A percentile compares a stretch with the other conserved stretches of the same genome.
phyloP scores from a whole-genome alignment of 2,888 invertebrate species.

The Sarcophaga rosellei region DNA sequence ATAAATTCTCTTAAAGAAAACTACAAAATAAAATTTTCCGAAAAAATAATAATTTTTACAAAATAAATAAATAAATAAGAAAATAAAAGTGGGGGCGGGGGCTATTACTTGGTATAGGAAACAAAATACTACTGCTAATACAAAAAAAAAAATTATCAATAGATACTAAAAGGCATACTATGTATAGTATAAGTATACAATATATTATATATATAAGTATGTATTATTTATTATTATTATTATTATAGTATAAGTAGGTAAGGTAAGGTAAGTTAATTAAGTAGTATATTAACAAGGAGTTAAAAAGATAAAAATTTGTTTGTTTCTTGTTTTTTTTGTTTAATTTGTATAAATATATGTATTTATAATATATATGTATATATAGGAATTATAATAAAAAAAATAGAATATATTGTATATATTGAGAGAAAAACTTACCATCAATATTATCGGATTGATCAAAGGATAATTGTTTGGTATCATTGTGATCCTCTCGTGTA shows the following conservation, averaged over 20 bases:
- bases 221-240: neutral
- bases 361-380: conserved; percentile 8
- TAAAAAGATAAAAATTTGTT: conserved; percentile 48
- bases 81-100: conserved; percentile 7
- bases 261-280: conserved; percentile 36
- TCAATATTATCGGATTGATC: conserved; percentile 89
- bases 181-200: neutral
- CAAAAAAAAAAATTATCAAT: conserved; percentile 27
- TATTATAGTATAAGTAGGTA: neutral
- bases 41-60: conserved; percentile 46
- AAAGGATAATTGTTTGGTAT: conserved; percentile 83
- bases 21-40: conserved; percentile 13
- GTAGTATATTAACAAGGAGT: conserved; percentile 61
- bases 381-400: conserved; percentile 26
- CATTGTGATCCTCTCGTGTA: conserved; percentile 83
- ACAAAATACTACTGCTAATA: conserved; percentile 55
- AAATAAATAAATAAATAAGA: conserved; percentile 37
- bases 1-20: conserved; percentile 49
- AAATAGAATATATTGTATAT: conserved; percentile 4
- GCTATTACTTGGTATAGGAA: conserved; percentile 49
- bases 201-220: conserved; percentile 2
- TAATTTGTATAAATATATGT: neutral
- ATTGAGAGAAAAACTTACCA: conserved; percentile 83
- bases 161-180: conserved; percentile 58
- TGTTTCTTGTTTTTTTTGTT: neutral